phyloP scores from a whole-genome alignment of 2,888 invertebrate species.

The Stenolophus ochropezus region DNA sequence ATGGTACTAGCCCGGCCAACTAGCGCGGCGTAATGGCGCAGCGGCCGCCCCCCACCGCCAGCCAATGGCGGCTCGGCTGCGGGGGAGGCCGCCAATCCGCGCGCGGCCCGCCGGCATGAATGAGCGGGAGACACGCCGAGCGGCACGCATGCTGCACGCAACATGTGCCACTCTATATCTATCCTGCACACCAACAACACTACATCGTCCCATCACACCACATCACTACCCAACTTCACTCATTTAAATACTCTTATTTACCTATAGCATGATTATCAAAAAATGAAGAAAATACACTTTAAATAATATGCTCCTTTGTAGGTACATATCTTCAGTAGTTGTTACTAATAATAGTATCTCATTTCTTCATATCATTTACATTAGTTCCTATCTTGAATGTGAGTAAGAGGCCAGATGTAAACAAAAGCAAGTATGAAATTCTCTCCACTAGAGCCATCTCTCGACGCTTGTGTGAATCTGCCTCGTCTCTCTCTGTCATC shows the following conservation, averaged over 20 bases:
- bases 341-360: no score
- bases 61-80: constrained; percentile 75
- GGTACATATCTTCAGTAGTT: no score
- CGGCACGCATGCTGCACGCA: constrained; percentile 42
- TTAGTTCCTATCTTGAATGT: background rate
- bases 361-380: background rate
- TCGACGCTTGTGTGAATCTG: background rate
- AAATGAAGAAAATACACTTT: no score
- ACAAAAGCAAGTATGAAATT: background rate
- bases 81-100: constrained; percentile 72
- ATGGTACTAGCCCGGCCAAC: constrained; percentile 77
- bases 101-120: constrained; percentile 61
- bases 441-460: constrained; percentile 26
- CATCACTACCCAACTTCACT: background rate
- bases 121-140: constrained; percentile 59
- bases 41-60: constrained; percentile 66
- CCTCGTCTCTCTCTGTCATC: constrained; percentile 10
- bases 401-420: background rate
- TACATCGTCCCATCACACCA: background rate
- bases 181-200: no score
- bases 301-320: no score
- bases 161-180: constrained; percentile 35
- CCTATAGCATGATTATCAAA: no score
- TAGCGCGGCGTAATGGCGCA: constrained; percentile 71
- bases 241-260: no score